A percentile compares a stretch with the other conserved stretches of the same genome.
Evolutionary conservation across 2,113 vertebrate genomes (phyloP).

Genomic region (Lipophrys pholis): DNA sequence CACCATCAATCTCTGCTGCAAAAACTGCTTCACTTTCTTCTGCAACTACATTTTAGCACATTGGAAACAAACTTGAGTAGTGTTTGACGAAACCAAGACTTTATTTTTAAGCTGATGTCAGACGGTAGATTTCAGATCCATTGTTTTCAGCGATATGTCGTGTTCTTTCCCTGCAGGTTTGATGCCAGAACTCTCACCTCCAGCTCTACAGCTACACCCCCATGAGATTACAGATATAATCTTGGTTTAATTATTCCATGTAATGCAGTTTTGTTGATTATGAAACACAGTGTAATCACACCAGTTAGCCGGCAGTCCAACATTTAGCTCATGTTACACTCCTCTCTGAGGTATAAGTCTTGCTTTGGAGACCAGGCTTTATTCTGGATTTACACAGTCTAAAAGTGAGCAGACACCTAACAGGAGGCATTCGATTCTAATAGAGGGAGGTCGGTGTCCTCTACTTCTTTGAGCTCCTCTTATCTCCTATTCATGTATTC

Average conservation of each 20-base stretch:
- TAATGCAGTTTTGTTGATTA: background rate
- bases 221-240: no score
- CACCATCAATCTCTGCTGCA: no score
- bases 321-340: background rate
- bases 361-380: conserved; percentile 15
- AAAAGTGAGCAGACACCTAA: conserved; percentile 38
- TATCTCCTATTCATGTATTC: conserved; percentile 70
- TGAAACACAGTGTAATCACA: background rate
- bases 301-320: background rate
- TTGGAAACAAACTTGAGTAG: no score
- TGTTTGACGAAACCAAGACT: no score
- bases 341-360: background rate
- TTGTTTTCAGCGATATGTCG: no score
- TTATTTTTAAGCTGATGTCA: no score
- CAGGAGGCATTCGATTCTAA: conserved; percentile 37
- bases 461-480: conserved; percentile 40
- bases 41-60: no score
- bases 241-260: background rate
- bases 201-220: no score
- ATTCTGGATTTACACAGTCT: conserved; percentile 30
- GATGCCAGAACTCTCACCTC: no score
- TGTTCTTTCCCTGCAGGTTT: no score
- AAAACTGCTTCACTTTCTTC: no score
- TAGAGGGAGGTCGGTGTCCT: conserved; percentile 37
- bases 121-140: no score